Evolutionary conservation across 2,113 vertebrate genomes (phyloP).

Genomic region (Hippopotamus amphibius): DNA sequence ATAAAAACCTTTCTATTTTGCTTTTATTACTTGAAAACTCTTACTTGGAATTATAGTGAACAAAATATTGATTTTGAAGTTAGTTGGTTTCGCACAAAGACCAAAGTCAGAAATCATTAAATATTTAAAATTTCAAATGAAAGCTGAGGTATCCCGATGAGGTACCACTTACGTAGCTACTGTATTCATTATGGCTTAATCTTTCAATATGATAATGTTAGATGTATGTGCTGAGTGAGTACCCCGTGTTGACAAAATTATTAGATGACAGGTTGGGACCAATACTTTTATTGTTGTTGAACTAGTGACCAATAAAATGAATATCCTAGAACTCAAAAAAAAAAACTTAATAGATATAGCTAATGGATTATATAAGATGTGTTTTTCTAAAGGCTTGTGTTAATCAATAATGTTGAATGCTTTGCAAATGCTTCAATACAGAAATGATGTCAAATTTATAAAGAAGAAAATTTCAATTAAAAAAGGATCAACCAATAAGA

Average conservation of each 20-base stretch:
- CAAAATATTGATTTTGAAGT: slow-evolving; percentile 10
- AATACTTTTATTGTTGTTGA: not conserved
- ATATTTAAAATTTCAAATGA: not conserved
- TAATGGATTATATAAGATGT: not conserved
- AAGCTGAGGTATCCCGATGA: not conserved
- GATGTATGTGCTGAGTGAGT: not conserved
- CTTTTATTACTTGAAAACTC: slow-evolving; percentile 53
- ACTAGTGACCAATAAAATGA: not conserved
- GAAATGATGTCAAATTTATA: not conserved
- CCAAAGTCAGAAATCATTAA: not conserved
- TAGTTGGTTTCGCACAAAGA: not conserved
- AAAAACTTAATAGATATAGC: not conserved
- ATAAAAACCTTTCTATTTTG: not conserved
- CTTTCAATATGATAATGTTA: not conserved
- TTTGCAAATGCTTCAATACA: not conserved
- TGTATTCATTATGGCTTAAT: not conserved
- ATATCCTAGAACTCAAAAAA: not conserved
- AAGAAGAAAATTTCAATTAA: not conserved
- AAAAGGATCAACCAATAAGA: not conserved
- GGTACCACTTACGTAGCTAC: not conserved
- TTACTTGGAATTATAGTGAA: not conserved
- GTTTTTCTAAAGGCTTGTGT: not conserved
- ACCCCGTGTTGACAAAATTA: not conserved
- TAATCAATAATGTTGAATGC: not conserved
- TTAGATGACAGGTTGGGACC: not conserved